These are phyloP conservation scores for Pterophyllum scalare DNA, from an alignment of 2,113 vertebrate genomes.

Conservation along the genomic window DNA sequence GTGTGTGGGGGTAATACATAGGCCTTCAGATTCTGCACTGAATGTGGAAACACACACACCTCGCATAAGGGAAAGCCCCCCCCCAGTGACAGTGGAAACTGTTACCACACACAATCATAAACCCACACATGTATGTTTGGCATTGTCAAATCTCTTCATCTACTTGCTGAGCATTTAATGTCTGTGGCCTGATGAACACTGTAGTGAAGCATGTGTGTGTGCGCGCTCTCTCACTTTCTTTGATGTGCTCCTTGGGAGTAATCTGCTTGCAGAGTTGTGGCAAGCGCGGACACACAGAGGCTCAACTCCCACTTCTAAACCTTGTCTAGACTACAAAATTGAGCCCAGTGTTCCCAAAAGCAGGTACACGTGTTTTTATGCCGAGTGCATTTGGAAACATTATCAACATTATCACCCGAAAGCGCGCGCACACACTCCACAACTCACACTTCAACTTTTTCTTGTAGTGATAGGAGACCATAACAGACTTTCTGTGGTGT, in stretches of 20 bases:
- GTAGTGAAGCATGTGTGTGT: conserved; percentile 30
- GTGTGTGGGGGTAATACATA: background rate
- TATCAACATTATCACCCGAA: too few species aligned
- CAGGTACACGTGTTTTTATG: conserved; percentile 1
- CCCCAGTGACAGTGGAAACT: conserved; percentile 43
- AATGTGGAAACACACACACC: conserved; percentile 3
- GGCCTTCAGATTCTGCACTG: conserved; percentile 20
- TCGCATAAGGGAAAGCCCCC: conserved; percentile 41
- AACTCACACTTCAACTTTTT: background rate
- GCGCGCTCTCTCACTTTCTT: conserved; percentile 58
- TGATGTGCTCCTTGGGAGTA: conserved; percentile 54
- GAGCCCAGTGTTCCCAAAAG: conserved; percentile 6
- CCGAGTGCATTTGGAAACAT: background rate
- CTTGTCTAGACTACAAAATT: conserved; percentile 40
- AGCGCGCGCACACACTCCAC: too few species aligned
- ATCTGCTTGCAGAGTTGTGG: conserved; percentile 41
- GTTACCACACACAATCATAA: conserved; percentile 17
- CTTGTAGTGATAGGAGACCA: background rate
- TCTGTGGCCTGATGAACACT: conserved; percentile 31
- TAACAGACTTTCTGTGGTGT: background rate
- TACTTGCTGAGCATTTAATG: conserved; percentile 46
- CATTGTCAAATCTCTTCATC: conserved; percentile 21
- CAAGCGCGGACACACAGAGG: background rate
- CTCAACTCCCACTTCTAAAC: conserved; percentile 29
- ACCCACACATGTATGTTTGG: background rate